Evolutionary conservation across 2,888 invertebrate genomes (phyloP).

Genomic region (Amiota minor): DNA sequence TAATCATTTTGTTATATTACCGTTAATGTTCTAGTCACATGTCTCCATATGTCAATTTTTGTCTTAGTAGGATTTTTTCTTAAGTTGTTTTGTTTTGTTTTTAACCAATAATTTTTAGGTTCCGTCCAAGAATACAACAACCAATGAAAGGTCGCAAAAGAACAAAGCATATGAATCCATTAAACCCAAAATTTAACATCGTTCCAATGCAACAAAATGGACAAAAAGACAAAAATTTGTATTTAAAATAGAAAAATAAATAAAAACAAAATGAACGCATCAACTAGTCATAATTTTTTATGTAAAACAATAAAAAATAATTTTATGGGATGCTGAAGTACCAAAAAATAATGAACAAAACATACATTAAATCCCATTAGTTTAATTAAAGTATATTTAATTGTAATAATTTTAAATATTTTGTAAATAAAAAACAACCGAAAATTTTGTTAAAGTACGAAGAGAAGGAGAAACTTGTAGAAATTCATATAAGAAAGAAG

Average conservation of each 20-base stretch:
- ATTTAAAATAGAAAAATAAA: too few relatives aligned
- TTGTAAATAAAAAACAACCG: slow-evolving; percentile 46
- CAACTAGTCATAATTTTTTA: slow-evolving; percentile 54
- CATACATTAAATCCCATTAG: slow-evolving; percentile 26
- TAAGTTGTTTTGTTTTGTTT: not conserved
- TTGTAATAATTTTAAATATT: slow-evolving; percentile 39
- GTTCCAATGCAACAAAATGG: too few relatives aligned
- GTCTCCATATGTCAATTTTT: too few relatives aligned
- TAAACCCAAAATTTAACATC: too few relatives aligned
- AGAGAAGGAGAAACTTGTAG: slow-evolving; percentile 4
- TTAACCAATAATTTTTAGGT: slow-evolving; percentile 44
- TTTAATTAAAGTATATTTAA: slow-evolving; percentile 52
- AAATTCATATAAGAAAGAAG: slow-evolving; percentile 33
- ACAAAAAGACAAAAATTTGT: too few relatives aligned
- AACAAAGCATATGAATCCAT: too few relatives aligned
- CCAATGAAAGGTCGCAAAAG: not conserved
- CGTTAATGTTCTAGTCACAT: slow-evolving; percentile 8
- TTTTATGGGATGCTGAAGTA: slow-evolving; percentile 2
- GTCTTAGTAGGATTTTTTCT: too few relatives aligned
- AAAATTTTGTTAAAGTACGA: slow-evolving; percentile 51
- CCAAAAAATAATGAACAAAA: not conserved
- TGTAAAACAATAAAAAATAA: not conserved
- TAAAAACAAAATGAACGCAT: slow-evolving; percentile 43
- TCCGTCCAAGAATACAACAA: slow-evolving; percentile 51
- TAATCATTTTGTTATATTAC: not conserved